These are phyloP conservation scores for Pelochelys cantorii DNA, from an alignment of 2,797 vertebrate genomes.

Conservation along the genomic window DNA sequence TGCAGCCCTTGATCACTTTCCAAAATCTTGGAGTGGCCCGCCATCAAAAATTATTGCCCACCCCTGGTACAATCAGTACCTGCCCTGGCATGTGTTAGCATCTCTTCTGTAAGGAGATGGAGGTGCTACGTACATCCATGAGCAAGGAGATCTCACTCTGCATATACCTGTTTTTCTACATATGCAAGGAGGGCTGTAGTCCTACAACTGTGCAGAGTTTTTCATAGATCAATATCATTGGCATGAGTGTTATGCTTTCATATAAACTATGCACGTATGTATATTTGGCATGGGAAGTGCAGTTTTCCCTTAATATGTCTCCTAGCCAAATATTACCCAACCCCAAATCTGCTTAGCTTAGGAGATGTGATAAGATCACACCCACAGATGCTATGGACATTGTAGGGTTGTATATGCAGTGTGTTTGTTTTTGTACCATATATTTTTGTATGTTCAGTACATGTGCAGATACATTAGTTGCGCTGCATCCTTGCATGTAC, in stretches of 20 bases:
- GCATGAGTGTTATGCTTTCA: background rate
- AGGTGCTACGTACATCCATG: background rate
- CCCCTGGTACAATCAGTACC: background rate
- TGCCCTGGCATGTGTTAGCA: fast-evolving
- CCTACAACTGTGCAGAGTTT: background rate
- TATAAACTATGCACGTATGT: background rate
- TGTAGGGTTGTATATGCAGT: fast-evolving
- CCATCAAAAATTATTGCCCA: no score
- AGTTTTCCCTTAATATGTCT: background rate
- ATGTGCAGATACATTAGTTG: background rate
- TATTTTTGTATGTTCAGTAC: fast-evolving
- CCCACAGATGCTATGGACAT: background rate
- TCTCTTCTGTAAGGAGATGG: background rate
- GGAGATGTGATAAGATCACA: background rate
- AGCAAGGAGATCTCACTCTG: background rate
- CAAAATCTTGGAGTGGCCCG: no score
- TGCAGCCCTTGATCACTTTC: no score
- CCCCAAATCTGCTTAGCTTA: fast-evolving
- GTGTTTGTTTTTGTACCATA: fast-evolving
- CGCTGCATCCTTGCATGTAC: fast-evolving
- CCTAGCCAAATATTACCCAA: background rate
- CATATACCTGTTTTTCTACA: background rate
- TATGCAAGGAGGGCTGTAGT: background rate
- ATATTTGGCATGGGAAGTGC: slow-evolving; percentile 32
- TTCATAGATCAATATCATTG: slow-evolving; percentile 24